phyloP scores from a whole-genome alignment of 2,888 invertebrate species.

The Dryocosmus kuriphilus region DNA sequence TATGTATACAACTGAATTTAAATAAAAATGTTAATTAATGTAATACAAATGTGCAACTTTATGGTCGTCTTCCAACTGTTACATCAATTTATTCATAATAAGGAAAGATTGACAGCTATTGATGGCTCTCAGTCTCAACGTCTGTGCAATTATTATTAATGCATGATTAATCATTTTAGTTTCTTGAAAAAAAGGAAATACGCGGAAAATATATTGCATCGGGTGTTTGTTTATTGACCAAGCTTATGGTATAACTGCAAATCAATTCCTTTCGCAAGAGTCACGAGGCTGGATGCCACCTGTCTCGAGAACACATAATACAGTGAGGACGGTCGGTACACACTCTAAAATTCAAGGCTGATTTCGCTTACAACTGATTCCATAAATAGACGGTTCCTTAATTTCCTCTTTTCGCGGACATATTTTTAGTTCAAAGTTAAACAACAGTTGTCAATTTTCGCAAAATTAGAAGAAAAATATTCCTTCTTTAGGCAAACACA shows the following conservation, averaged over 20 bases:
- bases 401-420: neutral
- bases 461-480: neutral
- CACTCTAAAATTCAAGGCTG: conserved; percentile 56
- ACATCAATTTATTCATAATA: too few species aligned
- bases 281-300: conserved; percentile 43
- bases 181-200: neutral
- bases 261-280: conserved; percentile 49
- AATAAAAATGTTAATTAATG: too few species aligned
- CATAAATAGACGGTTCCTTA: conserved; percentile 42
- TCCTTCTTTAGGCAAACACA: neutral
- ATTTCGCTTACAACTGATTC: conserved; percentile 54
- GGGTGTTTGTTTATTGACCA: conserved; percentile 14
- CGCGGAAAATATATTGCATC: neutral
- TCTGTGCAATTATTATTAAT: neutral
- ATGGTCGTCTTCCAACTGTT: too few species aligned
- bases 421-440: neutral
- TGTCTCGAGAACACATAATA: conserved; percentile 48
- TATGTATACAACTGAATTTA: too few species aligned
- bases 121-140: neutral
- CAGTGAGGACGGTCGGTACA: conserved; percentile 56
- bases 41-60: too few species aligned
- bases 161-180: neutral
- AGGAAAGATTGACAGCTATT: too few species aligned
- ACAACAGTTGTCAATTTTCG: neutral
- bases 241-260: conserved; percentile 12